Percentiles rank a stretch among this genome's conserved stretches.
These are phyloP conservation scores for Rhizoglyphus robini DNA, from an alignment of 1,140 invertebrate genomes.

Conservation along the genomic window DNA sequence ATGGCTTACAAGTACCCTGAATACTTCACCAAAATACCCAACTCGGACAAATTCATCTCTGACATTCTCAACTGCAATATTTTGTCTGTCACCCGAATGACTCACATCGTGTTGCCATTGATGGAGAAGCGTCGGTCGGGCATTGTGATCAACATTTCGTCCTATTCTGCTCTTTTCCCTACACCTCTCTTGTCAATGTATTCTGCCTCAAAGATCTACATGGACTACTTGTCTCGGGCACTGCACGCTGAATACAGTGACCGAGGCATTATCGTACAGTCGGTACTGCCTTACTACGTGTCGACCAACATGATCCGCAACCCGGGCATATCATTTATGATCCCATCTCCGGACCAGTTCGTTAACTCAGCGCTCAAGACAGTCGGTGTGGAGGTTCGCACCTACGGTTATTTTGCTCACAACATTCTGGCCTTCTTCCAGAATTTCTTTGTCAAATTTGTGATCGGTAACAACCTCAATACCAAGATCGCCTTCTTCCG, in stretches of 20 bases:
- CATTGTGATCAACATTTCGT: constrained; percentile 82
- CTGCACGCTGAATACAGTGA: constrained; percentile 59
- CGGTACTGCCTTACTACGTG: constrained; percentile 70
- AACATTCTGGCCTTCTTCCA: constrained; percentile 19
- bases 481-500: constrained; percentile 16
- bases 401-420: constrained; percentile 53
- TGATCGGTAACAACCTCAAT: constrained; percentile 17
- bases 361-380: constrained; percentile 60
- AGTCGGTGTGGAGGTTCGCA: constrained; percentile 53
- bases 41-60: constrained; percentile 24
- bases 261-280: constrained; percentile 58
- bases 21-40: constrained; percentile 51
- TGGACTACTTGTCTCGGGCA: constrained; percentile 66
- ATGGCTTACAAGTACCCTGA: constrained; percentile 72
- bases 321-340: constrained; percentile 55
- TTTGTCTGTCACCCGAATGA: constrained; percentile 44
- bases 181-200: constrained; percentile 73
- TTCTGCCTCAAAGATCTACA: constrained; percentile 73
- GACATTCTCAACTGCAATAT: constrained; percentile 22
- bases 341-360: constrained; percentile 59
- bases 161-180: constrained; percentile 59
- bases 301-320: constrained; percentile 81
- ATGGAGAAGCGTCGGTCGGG: constrained; percentile 74
- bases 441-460: constrained; percentile 16
- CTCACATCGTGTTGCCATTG: constrained; percentile 61